Percentiles rank a stretch among this genome's conserved stretches.
These are phyloP conservation scores for Trichogramma pretiosum DNA, from an alignment of 1,140 invertebrate genomes.

Conservation along the genomic window DNA sequence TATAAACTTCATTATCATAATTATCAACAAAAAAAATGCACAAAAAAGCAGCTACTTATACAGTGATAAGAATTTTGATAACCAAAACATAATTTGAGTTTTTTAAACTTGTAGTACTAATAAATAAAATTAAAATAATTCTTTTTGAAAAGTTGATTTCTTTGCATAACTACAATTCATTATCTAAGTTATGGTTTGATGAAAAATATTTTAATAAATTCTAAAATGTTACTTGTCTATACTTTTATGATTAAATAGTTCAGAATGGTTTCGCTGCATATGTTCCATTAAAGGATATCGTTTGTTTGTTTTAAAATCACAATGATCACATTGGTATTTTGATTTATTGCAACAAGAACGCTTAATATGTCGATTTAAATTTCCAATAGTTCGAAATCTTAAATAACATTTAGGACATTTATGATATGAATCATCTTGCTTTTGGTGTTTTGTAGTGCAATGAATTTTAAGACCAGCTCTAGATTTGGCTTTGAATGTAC, in stretches of 20 bases:
- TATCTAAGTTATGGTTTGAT: no score
- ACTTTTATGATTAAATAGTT: constrained; percentile 2
- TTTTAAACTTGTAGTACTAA: no score
- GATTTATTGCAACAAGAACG: background rate
- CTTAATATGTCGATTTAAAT: constrained; percentile 2
- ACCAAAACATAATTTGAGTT: no score
- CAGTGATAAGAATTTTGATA: no score
- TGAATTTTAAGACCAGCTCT: background rate
- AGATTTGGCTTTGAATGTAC: constrained; percentile 4
- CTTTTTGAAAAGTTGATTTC: no score
- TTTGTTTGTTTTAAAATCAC: constrained; percentile 5
- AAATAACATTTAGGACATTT: constrained; percentile 5
- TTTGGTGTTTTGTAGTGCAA: constrained; percentile 1
- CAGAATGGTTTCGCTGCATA: constrained; percentile 5
- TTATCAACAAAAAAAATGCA: no score
- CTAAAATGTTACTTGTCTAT: background rate
- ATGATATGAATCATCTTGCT: background rate
- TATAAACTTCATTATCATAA: no score
- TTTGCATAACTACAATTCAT: no score
- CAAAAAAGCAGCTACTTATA: no score
- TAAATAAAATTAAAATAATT: no score
- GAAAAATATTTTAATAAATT: no score
- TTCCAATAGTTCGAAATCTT: background rate
- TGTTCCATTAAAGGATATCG: constrained; percentile 6
- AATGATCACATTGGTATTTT: constrained; percentile 8